Percentiles rank a stretch among this genome's conserved stretches.
phyloP scores from a whole-genome alignment of 2,797 vertebrate genomes.

The Typhlichthys subterraneus region DNA sequence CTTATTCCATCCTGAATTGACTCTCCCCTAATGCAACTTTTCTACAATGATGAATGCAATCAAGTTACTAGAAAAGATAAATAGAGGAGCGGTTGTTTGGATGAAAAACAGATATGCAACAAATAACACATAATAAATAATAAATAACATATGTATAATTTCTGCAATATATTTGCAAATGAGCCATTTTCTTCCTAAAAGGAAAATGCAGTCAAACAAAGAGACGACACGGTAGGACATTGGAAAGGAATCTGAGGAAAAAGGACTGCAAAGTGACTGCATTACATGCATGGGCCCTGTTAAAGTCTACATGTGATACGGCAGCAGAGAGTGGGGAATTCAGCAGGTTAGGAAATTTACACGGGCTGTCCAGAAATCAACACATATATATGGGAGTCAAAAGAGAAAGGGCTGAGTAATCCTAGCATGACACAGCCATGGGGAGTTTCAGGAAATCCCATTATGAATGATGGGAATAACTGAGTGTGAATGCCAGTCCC shows the following conservation, averaged over 20 bases:
- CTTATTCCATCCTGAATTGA: constrained; percentile 47
- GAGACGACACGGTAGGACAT: constrained; percentile 6
- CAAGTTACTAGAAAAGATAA: constrained; percentile 28
- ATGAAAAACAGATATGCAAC: constrained; percentile 18
- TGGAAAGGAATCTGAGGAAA: no score
- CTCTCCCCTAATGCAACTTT: constrained; percentile 34
- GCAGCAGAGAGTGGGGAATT: constrained; percentile 25
- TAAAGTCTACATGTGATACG: constrained; percentile 32
- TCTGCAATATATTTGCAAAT: constrained; percentile 18
- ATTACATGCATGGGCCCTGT: neutral
- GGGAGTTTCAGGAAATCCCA: constrained; percentile 59
- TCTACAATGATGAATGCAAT: constrained; percentile 43
- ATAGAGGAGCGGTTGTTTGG: constrained; percentile 24
- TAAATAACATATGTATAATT: constrained; percentile 4
- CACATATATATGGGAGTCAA: constrained; percentile 46
- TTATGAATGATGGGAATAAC: constrained; percentile 34
- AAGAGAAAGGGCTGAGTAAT: constrained; percentile 46
- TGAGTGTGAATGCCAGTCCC: constrained; percentile 35
- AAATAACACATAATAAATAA: neutral
- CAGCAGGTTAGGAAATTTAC: constrained; percentile 28
- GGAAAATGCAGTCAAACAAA: constrained; percentile 37
- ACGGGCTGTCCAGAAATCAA: constrained; percentile 27
- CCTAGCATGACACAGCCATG: constrained; percentile 42
- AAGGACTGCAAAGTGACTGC: constrained; percentile 1
- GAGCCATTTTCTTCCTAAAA: constrained; percentile 7